phyloP scores from a whole-genome alignment of 1,140 invertebrate species.

The Hydropsyche tenuis region DNA sequence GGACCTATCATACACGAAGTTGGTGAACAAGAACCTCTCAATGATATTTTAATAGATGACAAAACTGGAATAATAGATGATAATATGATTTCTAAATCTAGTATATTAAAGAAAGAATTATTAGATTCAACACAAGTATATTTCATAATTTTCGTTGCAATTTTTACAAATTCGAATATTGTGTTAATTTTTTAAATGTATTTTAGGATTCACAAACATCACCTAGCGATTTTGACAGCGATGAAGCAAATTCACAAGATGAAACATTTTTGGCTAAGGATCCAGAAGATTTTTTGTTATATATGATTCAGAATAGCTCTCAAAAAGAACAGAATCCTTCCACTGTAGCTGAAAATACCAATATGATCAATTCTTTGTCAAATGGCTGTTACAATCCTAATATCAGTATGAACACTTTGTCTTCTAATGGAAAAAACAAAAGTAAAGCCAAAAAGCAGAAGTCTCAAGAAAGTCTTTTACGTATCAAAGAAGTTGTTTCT shows the following conservation, averaged over 20 bases:
- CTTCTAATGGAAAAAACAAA: constrained; percentile 39
- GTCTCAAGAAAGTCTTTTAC: constrained; percentile 51
- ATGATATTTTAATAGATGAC: no score
- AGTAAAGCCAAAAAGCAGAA: constrained; percentile 51
- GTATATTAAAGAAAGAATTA: no score
- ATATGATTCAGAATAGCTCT: constrained; percentile 51
- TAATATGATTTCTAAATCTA: no score
- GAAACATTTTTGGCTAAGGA: constrained; percentile 38
- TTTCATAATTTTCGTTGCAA: background rate
- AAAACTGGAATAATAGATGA: no score
- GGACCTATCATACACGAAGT: constrained; percentile 62
- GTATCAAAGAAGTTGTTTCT: constrained; percentile 59
- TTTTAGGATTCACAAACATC: constrained; percentile 36
- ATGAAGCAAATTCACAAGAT: constrained; percentile 46
- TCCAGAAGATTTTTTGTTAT: constrained; percentile 41
- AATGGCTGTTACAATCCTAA: constrained; percentile 50
- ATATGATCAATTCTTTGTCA: constrained; percentile 39
- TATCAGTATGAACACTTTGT: constrained; percentile 56
- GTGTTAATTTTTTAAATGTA: background rate
- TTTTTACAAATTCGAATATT: background rate
- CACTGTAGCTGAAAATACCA: background rate
- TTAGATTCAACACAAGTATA: constrained; percentile 1
- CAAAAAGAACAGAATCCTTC: constrained; percentile 6
- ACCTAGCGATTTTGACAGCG: constrained; percentile 45
- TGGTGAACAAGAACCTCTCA: constrained; percentile 49